phyloP scores from a whole-genome alignment of 2,797 vertebrate species.

The Bucorvus abyssinicus region DNA sequence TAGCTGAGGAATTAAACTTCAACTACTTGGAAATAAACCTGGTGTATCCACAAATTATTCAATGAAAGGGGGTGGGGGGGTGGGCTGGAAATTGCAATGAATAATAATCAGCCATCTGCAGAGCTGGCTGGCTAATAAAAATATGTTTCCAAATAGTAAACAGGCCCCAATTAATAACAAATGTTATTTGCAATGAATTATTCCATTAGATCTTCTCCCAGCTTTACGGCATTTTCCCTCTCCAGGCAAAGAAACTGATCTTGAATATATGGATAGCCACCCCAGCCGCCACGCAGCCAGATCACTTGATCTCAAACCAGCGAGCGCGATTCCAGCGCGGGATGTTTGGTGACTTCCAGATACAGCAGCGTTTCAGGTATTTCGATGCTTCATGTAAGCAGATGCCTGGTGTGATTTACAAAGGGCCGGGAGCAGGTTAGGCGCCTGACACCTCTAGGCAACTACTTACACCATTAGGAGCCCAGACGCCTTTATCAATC shows the following conservation, averaged over 20 bases:
- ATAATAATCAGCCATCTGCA: conserved; percentile 58
- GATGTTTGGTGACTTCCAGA: neutral
- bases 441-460: conserved; percentile 44
- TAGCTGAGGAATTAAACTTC: conserved; percentile 43
- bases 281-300: neutral
- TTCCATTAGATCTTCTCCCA: neutral
- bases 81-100: neutral
- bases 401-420: conserved; percentile 24
- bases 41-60: conserved; percentile 30
- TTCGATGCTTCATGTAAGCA: neutral
- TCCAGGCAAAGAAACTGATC: neutral
- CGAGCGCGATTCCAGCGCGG: fast-evolving
- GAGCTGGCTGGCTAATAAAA: conserved; percentile 48
- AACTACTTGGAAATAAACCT: conserved; percentile 24
- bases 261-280: neutral
- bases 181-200: conserved; percentile 22
- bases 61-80: neutral
- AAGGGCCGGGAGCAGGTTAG: conserved; percentile 7
- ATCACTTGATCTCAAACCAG: neutral
- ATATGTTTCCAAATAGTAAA: conserved; percentile 43
- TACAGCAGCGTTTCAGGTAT: neutral
- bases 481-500: conserved; percentile 39
- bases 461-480: conserved; percentile 33
- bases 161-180: conserved; percentile 47
- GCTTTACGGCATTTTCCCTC: neutral